Percentiles rank a stretch among this genome's conserved stretches.
These are phyloP conservation scores for Danio kyathit DNA, from an alignment of 2,797 vertebrate genomes.

Conservation along the genomic window DNA sequence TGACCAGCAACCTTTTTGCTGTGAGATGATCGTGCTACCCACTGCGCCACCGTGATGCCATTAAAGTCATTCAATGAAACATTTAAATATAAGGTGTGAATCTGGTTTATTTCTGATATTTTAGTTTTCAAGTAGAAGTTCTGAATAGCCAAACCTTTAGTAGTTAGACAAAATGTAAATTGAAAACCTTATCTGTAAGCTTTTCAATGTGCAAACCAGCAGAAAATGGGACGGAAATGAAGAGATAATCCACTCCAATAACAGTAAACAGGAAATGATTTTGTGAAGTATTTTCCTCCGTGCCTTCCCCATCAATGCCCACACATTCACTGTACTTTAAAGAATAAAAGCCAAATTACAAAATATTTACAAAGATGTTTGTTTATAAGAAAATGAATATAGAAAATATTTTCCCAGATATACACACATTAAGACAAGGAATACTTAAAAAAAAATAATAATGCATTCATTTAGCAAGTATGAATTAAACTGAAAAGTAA, in stretches of 20 bases:
- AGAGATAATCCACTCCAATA: neutral
- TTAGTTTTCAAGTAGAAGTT: neutral
- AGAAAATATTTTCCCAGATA: neutral
- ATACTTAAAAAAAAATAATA: no score
- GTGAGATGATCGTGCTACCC: no score
- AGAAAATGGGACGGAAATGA: neutral
- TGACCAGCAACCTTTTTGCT: no score
- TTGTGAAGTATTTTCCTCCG: neutral
- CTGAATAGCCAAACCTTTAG: neutral
- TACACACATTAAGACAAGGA: no score
- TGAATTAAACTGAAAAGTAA: neutral
- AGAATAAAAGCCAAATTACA: neutral
- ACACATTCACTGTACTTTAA: neutral
- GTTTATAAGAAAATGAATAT: neutral
- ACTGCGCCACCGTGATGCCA: no score
- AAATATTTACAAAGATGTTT: neutral
- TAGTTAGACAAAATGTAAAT: neutral
- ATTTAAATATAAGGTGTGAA: neutral
- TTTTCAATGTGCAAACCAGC: neutral
- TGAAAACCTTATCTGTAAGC: neutral
- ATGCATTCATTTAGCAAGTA: neutral
- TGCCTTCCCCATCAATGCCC: neutral
- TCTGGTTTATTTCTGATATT: neutral
- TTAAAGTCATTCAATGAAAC: no score
- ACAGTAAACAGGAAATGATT: conserved; percentile 16